These are phyloP conservation scores for Embiotoca jacksoni DNA, from an alignment of 2,113 vertebrate species.

Conservation along the genomic window DNA sequence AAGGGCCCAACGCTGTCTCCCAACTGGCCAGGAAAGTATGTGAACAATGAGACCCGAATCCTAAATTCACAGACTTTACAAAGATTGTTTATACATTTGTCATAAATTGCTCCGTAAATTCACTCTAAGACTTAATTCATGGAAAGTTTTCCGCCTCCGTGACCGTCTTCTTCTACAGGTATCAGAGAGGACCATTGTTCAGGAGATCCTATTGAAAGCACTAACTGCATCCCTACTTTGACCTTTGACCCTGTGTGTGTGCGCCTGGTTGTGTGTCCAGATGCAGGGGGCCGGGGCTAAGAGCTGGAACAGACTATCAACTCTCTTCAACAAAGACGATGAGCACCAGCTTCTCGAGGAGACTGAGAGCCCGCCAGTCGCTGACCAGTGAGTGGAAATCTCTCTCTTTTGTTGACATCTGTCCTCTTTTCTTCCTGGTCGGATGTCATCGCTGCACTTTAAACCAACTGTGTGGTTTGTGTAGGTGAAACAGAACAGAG, in stretches of 20 bases:
- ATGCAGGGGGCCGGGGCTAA: slow-evolving; percentile 91
- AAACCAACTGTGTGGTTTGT: not conserved
- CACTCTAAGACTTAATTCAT: too few species aligned
- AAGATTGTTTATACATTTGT: not conserved
- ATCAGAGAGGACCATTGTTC: not conserved
- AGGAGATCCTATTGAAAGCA: not conserved
- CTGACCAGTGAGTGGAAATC: slow-evolving; percentile 90
- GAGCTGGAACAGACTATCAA: slow-evolving; percentile 91
- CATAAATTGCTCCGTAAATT: too few species aligned
- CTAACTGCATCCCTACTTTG: not conserved
- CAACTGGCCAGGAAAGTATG: slow-evolving; percentile 84
- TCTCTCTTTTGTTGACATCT: not conserved
- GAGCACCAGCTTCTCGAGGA: slow-evolving; percentile 91
- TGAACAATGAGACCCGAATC: not conserved
- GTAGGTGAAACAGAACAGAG: not conserved
- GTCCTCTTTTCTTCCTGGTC: not conserved
- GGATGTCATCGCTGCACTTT: not conserved
- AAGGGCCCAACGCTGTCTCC: slow-evolving; percentile 79
- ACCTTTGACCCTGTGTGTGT: slow-evolving; percentile 57
- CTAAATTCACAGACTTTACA: not conserved
- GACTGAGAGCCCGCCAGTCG: slow-evolving; percentile 81
- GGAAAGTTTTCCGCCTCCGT: too few species aligned
- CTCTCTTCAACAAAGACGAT: slow-evolving; percentile 93
- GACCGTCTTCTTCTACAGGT: not conserved
- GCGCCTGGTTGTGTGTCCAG: slow-evolving; percentile 62